These are phyloP conservation scores for Himalopsyche kuldschensis DNA, from an alignment of 2,888 invertebrate genomes.

Conservation along the genomic window DNA sequence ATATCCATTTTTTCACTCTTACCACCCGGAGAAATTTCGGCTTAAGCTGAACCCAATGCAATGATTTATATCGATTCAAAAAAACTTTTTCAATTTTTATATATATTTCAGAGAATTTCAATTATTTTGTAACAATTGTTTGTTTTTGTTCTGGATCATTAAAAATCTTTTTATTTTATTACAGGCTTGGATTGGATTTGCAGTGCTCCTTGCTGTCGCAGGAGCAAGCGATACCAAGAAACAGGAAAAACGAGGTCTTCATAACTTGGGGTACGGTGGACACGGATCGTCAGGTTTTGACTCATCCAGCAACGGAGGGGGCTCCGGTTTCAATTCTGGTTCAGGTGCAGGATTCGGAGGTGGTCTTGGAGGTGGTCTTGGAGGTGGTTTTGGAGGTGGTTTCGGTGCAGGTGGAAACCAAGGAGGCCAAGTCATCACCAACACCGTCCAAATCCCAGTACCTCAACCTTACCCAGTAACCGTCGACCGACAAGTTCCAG, in stretches of 20 bases:
- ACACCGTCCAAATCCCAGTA: conserved; percentile 52
- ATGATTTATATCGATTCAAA: no score
- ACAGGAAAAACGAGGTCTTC: conserved; percentile 26
- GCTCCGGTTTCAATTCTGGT: background rate
- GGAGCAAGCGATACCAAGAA: conserved; percentile 10
- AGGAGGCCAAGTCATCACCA: background rate
- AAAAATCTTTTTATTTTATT: background rate
- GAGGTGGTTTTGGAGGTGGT: background rate
- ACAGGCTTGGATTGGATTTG: conserved; percentile 14
- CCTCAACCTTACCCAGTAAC: conserved; percentile 57
- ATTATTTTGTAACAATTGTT: no score
- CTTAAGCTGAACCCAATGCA: no score
- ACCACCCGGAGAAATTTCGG: no score
- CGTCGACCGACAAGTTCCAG: conserved; percentile 52
- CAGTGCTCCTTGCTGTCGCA: conserved; percentile 9
- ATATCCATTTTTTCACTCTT: no score
- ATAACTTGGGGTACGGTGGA: conserved; percentile 4
- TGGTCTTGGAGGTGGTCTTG: background rate
- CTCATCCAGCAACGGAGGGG: no score
- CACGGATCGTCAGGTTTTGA: background rate
- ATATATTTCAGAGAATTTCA: no score
- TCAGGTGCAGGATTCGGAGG: background rate
- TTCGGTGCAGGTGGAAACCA: background rate
- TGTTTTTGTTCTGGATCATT: background rate
- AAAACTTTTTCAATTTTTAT: no score